A percentile compares a stretch with the other conserved stretches of the same genome.
Evolutionary conservation across 2,888 invertebrate species (phyloP).

Genomic region (Tachystola acroxantha): DNA sequence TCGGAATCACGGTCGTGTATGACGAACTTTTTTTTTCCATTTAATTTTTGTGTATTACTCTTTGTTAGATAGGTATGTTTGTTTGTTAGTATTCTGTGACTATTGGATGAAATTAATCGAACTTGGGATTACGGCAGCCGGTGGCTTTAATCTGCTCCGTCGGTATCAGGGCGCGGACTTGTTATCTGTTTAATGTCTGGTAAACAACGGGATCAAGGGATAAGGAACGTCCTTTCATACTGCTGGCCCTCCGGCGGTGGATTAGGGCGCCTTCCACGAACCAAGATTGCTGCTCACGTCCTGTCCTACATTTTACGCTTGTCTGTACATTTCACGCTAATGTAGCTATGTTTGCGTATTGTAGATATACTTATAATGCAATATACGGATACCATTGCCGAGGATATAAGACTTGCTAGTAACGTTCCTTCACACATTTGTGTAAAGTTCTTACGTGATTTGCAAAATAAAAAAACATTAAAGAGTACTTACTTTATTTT

Average conservation of each 20-base stretch:
- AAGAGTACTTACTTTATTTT: no score
- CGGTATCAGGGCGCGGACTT: conserved; percentile 75
- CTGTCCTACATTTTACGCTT: conserved; percentile 34
- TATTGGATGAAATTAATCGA: conserved; percentile 78
- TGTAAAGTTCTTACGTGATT: no score
- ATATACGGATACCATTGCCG: no score
- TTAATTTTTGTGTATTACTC: no score
- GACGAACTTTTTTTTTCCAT: no score
- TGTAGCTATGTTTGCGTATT: no score
- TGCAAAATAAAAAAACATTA: no score
- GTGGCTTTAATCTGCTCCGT: conserved; percentile 71
- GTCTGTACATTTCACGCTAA: conserved; percentile 12
- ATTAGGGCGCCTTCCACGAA: conserved; percentile 58
- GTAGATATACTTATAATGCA: no score
- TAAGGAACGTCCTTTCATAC: conserved; percentile 74
- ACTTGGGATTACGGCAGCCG: conserved; percentile 69
- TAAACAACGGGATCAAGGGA: conserved; percentile 79
- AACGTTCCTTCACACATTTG: no score
- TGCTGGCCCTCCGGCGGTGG: conserved; percentile 68
- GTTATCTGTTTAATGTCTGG: conserved; percentile 80
- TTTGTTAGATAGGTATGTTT: no score
- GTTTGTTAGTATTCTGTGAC: conserved; percentile 39
- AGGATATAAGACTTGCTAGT: no score
- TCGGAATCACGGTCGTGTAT: no score
- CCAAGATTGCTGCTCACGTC: conserved; percentile 58